A percentile compares a stretch with the other conserved stretches of the same genome.
phyloP scores from a whole-genome alignment of 2,113 vertebrate species.

The Gambusia affinis region DNA sequence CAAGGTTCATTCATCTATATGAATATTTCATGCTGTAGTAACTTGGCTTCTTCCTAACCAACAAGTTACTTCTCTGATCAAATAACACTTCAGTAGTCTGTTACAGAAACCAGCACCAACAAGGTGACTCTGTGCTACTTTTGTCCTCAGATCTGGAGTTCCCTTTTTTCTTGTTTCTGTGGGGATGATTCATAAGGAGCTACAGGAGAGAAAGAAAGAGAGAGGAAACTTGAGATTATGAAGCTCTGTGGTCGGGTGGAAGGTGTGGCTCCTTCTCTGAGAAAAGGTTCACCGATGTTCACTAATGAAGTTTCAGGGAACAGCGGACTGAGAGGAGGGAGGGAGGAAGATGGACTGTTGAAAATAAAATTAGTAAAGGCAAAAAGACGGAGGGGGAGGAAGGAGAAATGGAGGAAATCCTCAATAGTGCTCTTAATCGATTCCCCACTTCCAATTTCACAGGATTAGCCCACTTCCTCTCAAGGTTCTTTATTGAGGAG shows the following conservation, averaged over 20 bases:
- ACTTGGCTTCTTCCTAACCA: conserved; percentile 37
- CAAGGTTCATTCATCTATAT: not conserved
- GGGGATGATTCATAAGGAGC: conserved; percentile 24
- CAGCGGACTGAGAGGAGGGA: conserved; percentile 23
- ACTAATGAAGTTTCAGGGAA: conserved; percentile 65
- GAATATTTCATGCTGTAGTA: conserved; percentile 37
- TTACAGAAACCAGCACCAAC: conserved; percentile 33
- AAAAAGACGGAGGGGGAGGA: conserved; percentile 52
- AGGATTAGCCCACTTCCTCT: conserved; percentile 81
- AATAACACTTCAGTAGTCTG: conserved; percentile 31
- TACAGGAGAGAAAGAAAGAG: conserved; percentile 14
- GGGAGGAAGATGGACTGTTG: conserved; percentile 17
- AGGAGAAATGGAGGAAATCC: conserved; percentile 60
- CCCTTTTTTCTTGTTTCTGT: conserved; percentile 20
- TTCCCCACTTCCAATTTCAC: conserved; percentile 75
- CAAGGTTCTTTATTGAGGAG: conserved; percentile 68
- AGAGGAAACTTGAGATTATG: conserved; percentile 21
- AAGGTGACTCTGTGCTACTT: conserved; percentile 28
- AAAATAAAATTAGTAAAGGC: conserved; percentile 65
- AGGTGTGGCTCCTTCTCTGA: conserved; percentile 41
- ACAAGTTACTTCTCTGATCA: conserved; percentile 51
- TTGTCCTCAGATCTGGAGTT: conserved; percentile 17
- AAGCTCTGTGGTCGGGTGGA: conserved; percentile 34
- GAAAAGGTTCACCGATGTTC: conserved; percentile 41
- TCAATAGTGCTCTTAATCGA: conserved; percentile 76